Base-by-base conservation (phyloP, 2,113 vertebrate genomes). In the Phocoena phocoena region DNA sequence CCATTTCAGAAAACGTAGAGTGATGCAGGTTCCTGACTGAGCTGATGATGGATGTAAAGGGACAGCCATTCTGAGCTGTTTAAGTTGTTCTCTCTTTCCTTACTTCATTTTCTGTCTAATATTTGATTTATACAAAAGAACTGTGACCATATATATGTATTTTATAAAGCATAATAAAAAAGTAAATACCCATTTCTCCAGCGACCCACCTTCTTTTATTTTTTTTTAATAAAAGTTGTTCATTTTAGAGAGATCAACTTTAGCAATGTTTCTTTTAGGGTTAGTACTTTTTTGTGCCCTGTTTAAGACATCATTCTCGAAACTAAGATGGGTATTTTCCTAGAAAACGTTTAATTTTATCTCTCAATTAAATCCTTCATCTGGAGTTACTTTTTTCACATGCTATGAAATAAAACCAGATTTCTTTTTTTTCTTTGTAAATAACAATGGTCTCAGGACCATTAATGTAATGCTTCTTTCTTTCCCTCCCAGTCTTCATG, bases 1-100 rank as follows among this genome's bases (percentile, higher is more conserved):
- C 70, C 44, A 63, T 97, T 93, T 82, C 80, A 97, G 87, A 90
- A 89, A 97, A 92, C 81, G 60, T 82, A 55, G 94, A 92, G 84
- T 28, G 73, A 89, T 3, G 38, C 47, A 63, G 31, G 84, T 90
- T 95, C 47, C 83, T 60, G 71, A 88, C 92, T 93, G 76, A 41
- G 93, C 28, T 68, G 96, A 65, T 38, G 92, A 89, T 70, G 47
- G 80, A 86, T 50, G 28, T 23, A 84, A 83, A 47, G 36, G 31
- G 33, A 36, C 62, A 5, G 33, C 21, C 50, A 81, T 71, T 41
- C 76, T 33, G 44, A 67, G 71, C n/a, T 26, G 3, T 71, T 17
- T 7, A 18, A 31, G 6, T 33, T 70, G 15, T 31, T 90, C 68
- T 70, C 81, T 62, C 80, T 62, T 83, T 84, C 55, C n/a, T 81